phyloP scores from a whole-genome alignment of 92 coral and sea anemone species.

The Porites lobata region DNA sequence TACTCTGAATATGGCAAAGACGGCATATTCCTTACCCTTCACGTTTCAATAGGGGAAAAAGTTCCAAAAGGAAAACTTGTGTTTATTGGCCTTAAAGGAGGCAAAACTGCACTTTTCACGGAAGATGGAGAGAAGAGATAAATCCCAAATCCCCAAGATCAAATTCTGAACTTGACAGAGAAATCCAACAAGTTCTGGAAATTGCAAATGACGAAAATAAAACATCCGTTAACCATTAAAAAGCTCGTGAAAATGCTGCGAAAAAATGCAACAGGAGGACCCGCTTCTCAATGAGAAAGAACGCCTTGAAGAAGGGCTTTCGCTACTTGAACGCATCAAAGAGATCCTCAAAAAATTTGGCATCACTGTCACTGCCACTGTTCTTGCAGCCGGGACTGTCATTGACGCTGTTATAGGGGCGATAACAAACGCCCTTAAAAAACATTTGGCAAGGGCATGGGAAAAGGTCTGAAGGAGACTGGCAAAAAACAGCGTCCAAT shows the following conservation, averaged over 20 bases:
- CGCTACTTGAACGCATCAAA: neutral
- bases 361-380: neutral
- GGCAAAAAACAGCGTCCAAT: neutral
- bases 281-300: neutral
- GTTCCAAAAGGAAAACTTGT: too few species aligned
- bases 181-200: neutral
- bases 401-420: neutral
- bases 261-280: neutral
- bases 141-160: too few species aligned
- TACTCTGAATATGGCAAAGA: too few species aligned
- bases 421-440: neutral
- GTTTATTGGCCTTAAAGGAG: too few species aligned
- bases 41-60: too few species aligned
- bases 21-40: too few species aligned
- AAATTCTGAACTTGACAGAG: too few species aligned
- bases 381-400: neutral
- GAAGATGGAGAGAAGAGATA: too few species aligned
- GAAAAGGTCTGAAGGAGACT: neutral
- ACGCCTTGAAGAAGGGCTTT: neutral
- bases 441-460: neutral
- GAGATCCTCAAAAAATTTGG: neutral
- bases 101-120: too few species aligned
- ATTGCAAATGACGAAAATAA: too few species aligned
- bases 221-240: too few species aligned
- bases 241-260: neutral